Conservation (phyloP, 2,888 invertebrate species). For the Philaethria dido region DNA sequence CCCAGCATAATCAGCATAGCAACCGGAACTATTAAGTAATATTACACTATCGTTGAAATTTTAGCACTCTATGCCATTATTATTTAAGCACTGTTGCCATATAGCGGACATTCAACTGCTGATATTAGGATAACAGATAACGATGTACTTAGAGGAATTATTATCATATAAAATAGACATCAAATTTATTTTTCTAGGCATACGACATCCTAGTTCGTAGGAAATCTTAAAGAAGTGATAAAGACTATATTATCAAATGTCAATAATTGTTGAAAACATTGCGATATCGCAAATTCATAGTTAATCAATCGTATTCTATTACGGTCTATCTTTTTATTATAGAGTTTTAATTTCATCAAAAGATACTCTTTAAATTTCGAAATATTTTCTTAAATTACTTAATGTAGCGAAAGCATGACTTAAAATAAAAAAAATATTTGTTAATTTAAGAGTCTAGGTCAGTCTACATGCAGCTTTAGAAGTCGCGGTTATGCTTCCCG, state of each 20-base stretch:
- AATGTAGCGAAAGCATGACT: no score
- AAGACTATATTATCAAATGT: no score
- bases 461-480: background rate
- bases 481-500: constrained; percentile 31
- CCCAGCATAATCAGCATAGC: constrained; percentile 39
- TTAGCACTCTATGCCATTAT: constrained; percentile 34
- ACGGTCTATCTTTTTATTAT: no score
- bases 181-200: background rate
- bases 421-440: no score
- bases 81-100: constrained; percentile 24
- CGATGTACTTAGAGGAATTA: background rate
- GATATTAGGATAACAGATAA: constrained; percentile 24
- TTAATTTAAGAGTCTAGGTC: background rate
- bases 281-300: no score
- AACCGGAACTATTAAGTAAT: constrained; percentile 42
- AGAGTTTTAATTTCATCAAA: no score
- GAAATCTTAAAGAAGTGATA: background rate
- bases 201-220: no score
- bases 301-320: no score
- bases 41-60: constrained; percentile 38
- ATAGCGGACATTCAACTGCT: constrained; percentile 18
- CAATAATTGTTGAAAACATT: no score
- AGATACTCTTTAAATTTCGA: no score
- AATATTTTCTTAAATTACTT: no score
- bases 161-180: background rate